Evolutionary conservation across 2,797 vertebrate species (phyloP).

Genomic region (Loriculus beryllinus): DNA sequence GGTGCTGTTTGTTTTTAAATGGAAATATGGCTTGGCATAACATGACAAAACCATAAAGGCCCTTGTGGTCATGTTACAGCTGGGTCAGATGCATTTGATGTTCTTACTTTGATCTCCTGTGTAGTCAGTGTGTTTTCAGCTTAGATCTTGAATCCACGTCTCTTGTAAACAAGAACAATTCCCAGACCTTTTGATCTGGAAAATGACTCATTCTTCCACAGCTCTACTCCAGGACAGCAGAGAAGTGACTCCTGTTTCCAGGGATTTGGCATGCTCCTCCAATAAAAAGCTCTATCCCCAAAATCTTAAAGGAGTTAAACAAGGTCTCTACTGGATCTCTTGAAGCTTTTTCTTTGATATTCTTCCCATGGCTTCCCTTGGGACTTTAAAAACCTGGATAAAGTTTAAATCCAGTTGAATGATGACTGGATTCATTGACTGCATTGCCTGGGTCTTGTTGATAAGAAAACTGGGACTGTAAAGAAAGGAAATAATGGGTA

Average conservation of each 20-base stretch:
- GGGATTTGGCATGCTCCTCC: not conserved
- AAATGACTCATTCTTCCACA: constrained; percentile 60
- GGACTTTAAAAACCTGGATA: not conserved
- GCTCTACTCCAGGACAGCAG: constrained; percentile 5
- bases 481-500: not conserved
- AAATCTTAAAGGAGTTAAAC: not conserved
- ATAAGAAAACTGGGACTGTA: not conserved
- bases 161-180: constrained; percentile 73
- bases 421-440: not conserved
- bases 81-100: constrained; percentile 75
- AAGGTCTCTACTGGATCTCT: not conserved
- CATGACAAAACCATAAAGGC: constrained; percentile 44
- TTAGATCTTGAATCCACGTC: constrained; percentile 75
- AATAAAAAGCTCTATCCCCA: not conserved
- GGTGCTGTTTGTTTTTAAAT: constrained; percentile 59
- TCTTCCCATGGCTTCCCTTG: not conserved
- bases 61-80: constrained; percentile 59
- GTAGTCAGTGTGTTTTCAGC: constrained; percentile 68
- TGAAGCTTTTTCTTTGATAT: not conserved
- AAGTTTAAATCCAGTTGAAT: not conserved
- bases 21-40: constrained; percentile 57
- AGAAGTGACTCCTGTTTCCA: constrained; percentile 10
- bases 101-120: constrained; percentile 80
- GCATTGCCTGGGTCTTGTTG: not conserved
- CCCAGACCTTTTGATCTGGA: constrained; percentile 79